Evolutionary conservation across 2,797 vertebrate species (phyloP).

Genomic region (Fratercula arctica): DNA sequence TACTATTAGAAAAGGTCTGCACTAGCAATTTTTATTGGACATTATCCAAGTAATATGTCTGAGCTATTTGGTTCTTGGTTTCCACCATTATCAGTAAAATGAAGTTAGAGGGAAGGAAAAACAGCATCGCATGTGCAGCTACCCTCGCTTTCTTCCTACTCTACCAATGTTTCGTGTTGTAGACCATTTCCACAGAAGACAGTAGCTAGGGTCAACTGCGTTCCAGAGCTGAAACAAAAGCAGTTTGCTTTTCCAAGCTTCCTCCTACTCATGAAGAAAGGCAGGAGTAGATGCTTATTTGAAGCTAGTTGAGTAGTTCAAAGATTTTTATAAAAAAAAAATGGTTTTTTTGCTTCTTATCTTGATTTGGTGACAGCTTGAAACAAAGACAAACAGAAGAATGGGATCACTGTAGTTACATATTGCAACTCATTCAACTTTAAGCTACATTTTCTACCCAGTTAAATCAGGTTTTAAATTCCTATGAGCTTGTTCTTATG

Average conservation of each 20-base stretch:
- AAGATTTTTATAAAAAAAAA: not conserved
- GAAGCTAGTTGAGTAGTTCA: not conserved
- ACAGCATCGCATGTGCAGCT: not conserved
- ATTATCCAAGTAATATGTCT: not conserved
- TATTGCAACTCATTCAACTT: not conserved
- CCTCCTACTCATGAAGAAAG: not conserved
- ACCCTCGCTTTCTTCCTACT: not conserved
- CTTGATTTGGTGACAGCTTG: conserved; percentile 11
- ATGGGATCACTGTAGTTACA: not conserved
- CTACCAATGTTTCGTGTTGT: not conserved
- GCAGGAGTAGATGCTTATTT: not conserved
- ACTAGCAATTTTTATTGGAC: not conserved
- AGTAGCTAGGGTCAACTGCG: not conserved
- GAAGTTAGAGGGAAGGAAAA: not conserved
- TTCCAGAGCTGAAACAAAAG: not conserved
- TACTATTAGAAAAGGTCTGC: not conserved
- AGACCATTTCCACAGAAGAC: not conserved
- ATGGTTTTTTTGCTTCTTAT: conserved; percentile 11
- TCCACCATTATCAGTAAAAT: not conserved
- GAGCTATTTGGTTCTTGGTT: not conserved
- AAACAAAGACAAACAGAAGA: conserved; percentile 18
- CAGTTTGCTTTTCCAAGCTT: not conserved
- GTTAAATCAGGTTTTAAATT: conserved; percentile 26
- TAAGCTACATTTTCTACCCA: not conserved
- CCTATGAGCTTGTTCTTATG: not conserved